Conservation (phyloP, 2,113 vertebrate genomes). For the Chamaea fasciata region DNA sequence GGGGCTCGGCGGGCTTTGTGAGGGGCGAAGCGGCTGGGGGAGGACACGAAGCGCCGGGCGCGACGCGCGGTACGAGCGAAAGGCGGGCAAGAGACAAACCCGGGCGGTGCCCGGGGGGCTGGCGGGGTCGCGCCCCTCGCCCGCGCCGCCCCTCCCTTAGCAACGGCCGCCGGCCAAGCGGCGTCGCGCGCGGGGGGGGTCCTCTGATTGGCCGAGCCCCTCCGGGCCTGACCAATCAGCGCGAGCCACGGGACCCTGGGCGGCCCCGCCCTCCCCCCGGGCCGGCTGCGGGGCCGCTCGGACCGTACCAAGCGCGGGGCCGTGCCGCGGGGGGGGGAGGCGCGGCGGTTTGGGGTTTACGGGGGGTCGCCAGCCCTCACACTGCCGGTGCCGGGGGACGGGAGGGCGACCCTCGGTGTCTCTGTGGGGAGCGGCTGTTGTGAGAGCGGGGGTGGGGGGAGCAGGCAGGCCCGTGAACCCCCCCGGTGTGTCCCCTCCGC, state of each 20-base stretch:
- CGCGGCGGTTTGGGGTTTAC: rapidly evolving
- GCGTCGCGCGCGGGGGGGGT: too few relatives aligned
- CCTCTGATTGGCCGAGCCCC: neutral
- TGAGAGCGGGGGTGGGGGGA: rapidly evolving
- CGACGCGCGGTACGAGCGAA: rapidly evolving
- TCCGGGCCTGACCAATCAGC: neutral
- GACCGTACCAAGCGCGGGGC: neutral
- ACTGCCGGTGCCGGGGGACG: rapidly evolving
- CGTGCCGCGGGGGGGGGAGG: rapidly evolving
- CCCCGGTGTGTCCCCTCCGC: rapidly evolving
- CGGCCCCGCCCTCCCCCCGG: neutral
- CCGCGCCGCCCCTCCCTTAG: neutral
- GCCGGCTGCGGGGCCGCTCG: neutral
- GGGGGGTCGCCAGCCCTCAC: rapidly evolving
- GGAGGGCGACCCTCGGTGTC: rapidly evolving
- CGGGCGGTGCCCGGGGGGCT: rapidly evolving
- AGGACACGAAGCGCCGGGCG: rapidly evolving
- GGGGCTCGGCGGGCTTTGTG: rapidly evolving
- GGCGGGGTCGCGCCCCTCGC: neutral
- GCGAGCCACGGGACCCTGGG: conserved; percentile 34
- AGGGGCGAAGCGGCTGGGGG: neutral
- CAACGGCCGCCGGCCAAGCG: neutral
- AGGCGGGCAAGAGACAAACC: rapidly evolving
- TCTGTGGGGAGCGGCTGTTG: rapidly evolving
- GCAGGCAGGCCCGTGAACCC: rapidly evolving